Percentiles rank a stretch among this genome's conserved stretches.
Conservation (phyloP, 2,113 vertebrate genomes). For the Rhabdomys dilectus region DNA sequence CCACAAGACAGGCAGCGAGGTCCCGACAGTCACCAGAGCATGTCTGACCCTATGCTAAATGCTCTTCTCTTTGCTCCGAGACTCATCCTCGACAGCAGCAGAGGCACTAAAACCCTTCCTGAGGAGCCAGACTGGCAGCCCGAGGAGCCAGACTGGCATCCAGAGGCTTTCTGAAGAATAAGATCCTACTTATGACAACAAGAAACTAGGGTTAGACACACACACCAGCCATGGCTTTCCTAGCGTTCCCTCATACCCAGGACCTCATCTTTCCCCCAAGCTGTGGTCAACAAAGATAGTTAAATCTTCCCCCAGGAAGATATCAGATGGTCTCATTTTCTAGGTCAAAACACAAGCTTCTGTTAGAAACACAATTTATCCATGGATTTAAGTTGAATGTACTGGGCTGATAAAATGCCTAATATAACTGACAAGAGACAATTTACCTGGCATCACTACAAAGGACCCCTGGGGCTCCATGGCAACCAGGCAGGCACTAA, state of each 20-base stretch:
- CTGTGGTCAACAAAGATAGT: neutral
- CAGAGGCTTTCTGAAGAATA: neutral
- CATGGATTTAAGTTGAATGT: neutral
- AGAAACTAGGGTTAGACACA: neutral
- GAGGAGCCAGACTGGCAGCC: neutral
- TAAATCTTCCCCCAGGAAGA: neutral
- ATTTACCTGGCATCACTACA: constrained; percentile 96
- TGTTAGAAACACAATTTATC: neutral
- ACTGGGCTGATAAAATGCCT: neutral
- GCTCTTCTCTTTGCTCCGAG: neutral
- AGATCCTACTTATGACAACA: neutral
- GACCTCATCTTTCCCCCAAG: neutral
- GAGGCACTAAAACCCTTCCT: neutral
- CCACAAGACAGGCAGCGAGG: neutral
- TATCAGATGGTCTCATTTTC: constrained; percentile 30
- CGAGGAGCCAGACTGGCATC: too few relatives aligned
- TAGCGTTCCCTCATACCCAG: neutral
- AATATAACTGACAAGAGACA: neutral
- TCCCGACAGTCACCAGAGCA: neutral
- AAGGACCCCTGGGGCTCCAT: constrained; percentile 99
- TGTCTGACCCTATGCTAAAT: neutral
- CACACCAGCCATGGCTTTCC: neutral
- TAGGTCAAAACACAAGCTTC: neutral
- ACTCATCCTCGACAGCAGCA: neutral
- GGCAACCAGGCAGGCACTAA: constrained; percentile 98